Base-by-base conservation (phyloP, 2,113 vertebrate species). In the Struthio camelus region DNA sequence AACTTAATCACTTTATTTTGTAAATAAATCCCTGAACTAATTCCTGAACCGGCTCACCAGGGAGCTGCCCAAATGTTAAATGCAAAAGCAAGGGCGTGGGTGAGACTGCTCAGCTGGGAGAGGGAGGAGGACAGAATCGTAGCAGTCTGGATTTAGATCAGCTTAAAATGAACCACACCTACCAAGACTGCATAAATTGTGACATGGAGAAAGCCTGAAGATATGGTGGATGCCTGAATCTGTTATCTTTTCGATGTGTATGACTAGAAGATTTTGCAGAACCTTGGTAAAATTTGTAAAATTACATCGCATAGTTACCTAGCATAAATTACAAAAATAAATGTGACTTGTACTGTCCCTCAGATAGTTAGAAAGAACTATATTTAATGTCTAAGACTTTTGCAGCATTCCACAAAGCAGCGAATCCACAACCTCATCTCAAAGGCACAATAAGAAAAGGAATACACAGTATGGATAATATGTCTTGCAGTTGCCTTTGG, bases 141-240 rank as follows among this genome's bases (percentile, higher is more conserved):
- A 85, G 76, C 64, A 93, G 51, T n/a, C 44, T 50, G 79, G 40
- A 73, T 87, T 79, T 94, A 67, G 85, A 94, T 67, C 46, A 16
- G 32, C 18, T 87, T 82, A 78, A 82, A 87, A 95, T 19, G 34
- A 87, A 66, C 79, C 92, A 80, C 87, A 54, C 92, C 93, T 93
- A 69, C 90, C 82, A 70, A 86, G 59, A 64, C 50, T 3, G 10
- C 40, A 77, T 59, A 77, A 91, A 70, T 19, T 58, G 44, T 85
- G 76, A 93, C 36, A 58, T 0, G 2, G 20, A 27, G 44, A 80
- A 87, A 83, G 85, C 30, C 59, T 88, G 91, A 46, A 87, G 50
- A 90, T 23, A 73, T 0, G 0, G 77, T 4, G 24, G 18, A 28
- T 9, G 77, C 50, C 61, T 17, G 69, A 78, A 56, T 11, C 69